Evolutionary conservation across 2,797 vertebrate genomes (phyloP).

Genomic region (Sparus aurata): DNA sequence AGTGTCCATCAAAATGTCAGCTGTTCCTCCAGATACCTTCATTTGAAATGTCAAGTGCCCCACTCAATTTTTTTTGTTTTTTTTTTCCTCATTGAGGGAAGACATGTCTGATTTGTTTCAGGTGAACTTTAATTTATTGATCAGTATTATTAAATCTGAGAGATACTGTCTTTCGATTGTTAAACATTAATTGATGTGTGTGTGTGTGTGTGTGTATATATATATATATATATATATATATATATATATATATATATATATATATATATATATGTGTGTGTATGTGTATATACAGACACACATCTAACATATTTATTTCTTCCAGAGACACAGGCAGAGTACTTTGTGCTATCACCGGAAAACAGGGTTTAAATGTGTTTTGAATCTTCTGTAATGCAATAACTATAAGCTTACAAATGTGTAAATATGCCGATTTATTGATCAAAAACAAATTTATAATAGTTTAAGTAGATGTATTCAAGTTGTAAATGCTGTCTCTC

Average conservation of each 20-base stretch:
- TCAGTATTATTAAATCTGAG: constrained; percentile 45
- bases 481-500: constrained; percentile 52
- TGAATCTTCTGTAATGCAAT: constrained; percentile 80
- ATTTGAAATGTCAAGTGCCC: constrained; percentile 51
- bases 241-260: no score
- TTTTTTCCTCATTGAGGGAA: constrained; percentile 24
- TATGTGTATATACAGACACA: neutral
- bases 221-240: no score
- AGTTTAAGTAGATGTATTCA: constrained; percentile 48
- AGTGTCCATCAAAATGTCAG: constrained; percentile 31
- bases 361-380: constrained; percentile 78
- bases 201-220: no score
- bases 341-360: constrained; percentile 64
- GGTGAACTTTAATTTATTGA: constrained; percentile 66
- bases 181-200: constrained; percentile 33
- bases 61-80: constrained; percentile 6
- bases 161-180: constrained; percentile 69
- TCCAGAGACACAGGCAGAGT: constrained; percentile 56
- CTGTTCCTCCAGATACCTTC: constrained; percentile 31
- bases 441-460: constrained; percentile 57
- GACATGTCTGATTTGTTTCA: constrained; percentile 43
- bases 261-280: constrained; percentile 38
- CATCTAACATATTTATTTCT: constrained; percentile 63
- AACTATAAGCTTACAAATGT: constrained; percentile 70
- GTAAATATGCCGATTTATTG: constrained; percentile 71